A percentile compares a stretch with the other conserved stretches of the same genome.
Conservation (phyloP, 2,888 invertebrate genomes). For the Elmis aenea region DNA sequence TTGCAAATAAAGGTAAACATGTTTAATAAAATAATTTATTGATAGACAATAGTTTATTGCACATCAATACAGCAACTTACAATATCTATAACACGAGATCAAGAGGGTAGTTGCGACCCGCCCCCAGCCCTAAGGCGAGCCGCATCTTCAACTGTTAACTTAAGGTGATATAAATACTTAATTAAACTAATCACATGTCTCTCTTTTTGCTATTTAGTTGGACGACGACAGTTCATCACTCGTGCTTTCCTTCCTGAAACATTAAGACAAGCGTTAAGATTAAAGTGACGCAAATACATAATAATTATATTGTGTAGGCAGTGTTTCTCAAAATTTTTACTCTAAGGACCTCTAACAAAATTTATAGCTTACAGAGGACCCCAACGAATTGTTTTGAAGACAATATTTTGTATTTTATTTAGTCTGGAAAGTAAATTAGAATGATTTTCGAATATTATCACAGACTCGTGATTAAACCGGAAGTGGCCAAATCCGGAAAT, state of each 20-base stretch:
- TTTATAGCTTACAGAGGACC: no score
- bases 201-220: constrained; percentile 24
- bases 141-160: constrained; percentile 17
- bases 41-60: constrained; percentile 30
- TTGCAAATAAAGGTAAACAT: background rate
- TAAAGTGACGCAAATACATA: no score
- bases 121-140: constrained; percentile 34
- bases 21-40: constrained; percentile 18
- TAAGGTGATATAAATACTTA: constrained; percentile 22
- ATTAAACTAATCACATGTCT: constrained; percentile 25
- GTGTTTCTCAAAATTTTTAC: no score
- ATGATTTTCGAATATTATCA: no score
- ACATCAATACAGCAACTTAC: constrained; percentile 31
- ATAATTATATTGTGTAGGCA: no score
- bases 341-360: no score
- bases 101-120: constrained; percentile 27
- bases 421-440: no score
- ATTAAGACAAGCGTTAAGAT: no score
- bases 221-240: constrained; percentile 27
- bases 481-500: no score
- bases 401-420: no score
- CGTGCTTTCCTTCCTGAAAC: constrained; percentile 29
- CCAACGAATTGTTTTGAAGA: no score
- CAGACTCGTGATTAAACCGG: no score
- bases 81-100: constrained; percentile 21